Evolutionary conservation across 2,113 vertebrate genomes (phyloP), one percentile per base, ranked within the genome.

Genomic region (Acrocephalus kingi): DNA sequence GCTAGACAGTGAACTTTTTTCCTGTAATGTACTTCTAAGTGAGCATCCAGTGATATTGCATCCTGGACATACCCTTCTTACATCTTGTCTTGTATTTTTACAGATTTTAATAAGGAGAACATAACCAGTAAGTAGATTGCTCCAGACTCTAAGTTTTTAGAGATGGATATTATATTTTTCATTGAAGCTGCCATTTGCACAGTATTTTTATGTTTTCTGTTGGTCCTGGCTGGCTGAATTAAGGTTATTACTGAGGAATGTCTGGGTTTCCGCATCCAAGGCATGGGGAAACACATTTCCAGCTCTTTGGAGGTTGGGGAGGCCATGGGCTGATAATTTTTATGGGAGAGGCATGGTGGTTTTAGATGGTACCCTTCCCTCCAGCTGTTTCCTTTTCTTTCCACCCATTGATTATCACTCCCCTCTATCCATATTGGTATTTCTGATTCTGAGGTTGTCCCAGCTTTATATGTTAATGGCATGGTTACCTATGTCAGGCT

Each of bases 21-120:
- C 33, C n/a, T 30, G 7, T 39, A 76, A 64, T 10, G 1, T 18
- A 13, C 39, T 90, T 58, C 51, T 90, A 90, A 88, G n/a, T 21
- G 72, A 76, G 61, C 25, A 75, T 55, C 54, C 52, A 76, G 9
- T 59, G 30, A 20, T 45, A 72, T 39, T 23, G 48, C 63, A 66
- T 66, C 16, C 35, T 89, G 45, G n/a, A 72, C 25, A 73, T 80
- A 18, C 23, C 24, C 49, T 91, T 23, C 55, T 97, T 87, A 95
- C 6, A 37, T 79, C 46, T 91, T 97, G 64, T 68, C 90, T 93
- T 97, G 54, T 98, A 89, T 98, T 96, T 94, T 98, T 96, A 95
- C 98, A 99, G 99, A 99, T 95, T 98, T 99, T 90, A 98, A 98
- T 95, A 98, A 97, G 97, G 99, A 99, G 95, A 98, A 98, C 96